Base-by-base conservation (phyloP, 2,888 invertebrate species). In the Pecten maximus region DNA sequence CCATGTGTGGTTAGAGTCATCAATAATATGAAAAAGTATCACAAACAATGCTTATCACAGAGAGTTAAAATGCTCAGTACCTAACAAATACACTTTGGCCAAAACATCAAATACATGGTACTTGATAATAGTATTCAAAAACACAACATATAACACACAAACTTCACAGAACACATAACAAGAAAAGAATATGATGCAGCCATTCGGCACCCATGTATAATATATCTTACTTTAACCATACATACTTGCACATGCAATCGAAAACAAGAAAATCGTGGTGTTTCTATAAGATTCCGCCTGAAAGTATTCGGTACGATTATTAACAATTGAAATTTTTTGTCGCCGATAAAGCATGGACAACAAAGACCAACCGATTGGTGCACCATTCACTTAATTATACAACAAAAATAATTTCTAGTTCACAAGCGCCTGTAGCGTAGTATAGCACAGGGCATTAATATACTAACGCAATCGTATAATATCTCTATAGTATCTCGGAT, bases 131-230 rank as follows among this genome's bases (percentile, higher is more conserved):
- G 28, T 74, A 74, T 74, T 6, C 19, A 54, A 23, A 54, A 19
- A 54, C 2, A 54, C 0, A 54, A n/a, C n/a, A 54, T n/a, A n/a
- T 23, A 23, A 28, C 74, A 74, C 74, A 74, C 28, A 0, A 23
- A 74, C 35, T 74, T n/a, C 60, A 60, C 60, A 28, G 60, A 60
- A 74, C 74, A 35, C 74, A 35, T 74, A 74, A 35, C 54, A 54
- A 54, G 54, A 54, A 54, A 54, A 3, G 50, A 3, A 54, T 23
- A 8, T 48, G 19, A 48, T 19, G 19, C 48, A 48, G 48, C 48
- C 48, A 4, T 48, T 48, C 48, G 10, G 10, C 48, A 19, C 19
- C 54, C 19, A n/a, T 54, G 3, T 3, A 19, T 23, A 23, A 54
- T 54, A 54, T 19, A n/a, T 54, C 23, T 15, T n/a, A 54, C 54